Evolutionary conservation across 2,888 invertebrate genomes (phyloP).

Genomic region (Pandemis cinnamomeana): DNA sequence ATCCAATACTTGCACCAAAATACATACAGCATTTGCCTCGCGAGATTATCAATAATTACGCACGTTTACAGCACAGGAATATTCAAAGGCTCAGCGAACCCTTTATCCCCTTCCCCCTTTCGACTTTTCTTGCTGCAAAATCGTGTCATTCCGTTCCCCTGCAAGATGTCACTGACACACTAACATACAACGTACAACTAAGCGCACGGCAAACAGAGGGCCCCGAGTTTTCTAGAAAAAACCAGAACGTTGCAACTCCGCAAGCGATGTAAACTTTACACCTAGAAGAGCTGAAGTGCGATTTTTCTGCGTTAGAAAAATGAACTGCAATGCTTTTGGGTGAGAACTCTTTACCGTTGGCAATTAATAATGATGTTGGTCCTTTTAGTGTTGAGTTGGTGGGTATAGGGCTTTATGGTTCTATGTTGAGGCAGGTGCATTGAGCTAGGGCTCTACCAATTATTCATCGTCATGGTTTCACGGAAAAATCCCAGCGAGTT

Average conservation of each 20-base stretch:
- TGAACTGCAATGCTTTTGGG: neutral
- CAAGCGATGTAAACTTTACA: neutral
- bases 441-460: conserved; percentile 43
- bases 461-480: conserved; percentile 44
- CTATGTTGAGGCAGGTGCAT: conserved; percentile 37
- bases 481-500: conserved; percentile 32
- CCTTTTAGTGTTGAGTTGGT: neutral
- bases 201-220: conserved; percentile 40
- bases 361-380: neutral
- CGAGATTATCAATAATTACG: neutral
- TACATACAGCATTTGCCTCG: neutral
- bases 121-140: conserved; percentile 31
- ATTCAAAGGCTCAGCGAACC: neutral
- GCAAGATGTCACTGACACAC: conserved; percentile 43
- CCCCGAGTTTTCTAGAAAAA: conserved; percentile 5
- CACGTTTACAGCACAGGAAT: neutral
- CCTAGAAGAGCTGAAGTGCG: neutral
- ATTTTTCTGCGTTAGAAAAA: neutral
- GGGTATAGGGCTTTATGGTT: conserved; percentile 12
- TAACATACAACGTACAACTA: conserved; percentile 42
- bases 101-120: conserved; percentile 21
- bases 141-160: conserved; percentile 30
- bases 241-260: conserved; percentile 25
- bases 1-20: neutral
- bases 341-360: neutral